These are phyloP conservation scores for Anser cygnoides DNA, from an alignment of 2,113 vertebrate species.

Conservation along the genomic window DNA sequence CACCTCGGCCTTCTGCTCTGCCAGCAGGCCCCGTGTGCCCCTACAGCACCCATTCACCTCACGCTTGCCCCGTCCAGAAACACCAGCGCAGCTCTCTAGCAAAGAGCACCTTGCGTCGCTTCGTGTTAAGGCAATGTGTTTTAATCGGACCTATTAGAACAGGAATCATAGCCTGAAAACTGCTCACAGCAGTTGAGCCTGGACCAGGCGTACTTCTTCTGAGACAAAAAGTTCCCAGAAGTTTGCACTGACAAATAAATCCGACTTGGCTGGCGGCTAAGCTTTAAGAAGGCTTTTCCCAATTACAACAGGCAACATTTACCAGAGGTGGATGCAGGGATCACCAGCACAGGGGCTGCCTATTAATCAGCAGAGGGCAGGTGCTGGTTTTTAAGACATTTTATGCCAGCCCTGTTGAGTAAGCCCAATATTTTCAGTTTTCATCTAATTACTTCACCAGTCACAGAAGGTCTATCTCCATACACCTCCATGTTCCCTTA, in stretches of 20 bases:
- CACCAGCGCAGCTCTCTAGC: neutral
- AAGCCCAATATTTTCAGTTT: neutral
- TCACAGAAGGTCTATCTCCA: neutral
- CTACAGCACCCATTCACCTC: too few relatives aligned
- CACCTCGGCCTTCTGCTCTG: neutral
- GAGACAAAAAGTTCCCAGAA: neutral
- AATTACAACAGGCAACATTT: neutral
- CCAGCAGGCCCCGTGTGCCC: neutral
- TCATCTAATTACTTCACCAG: neutral
- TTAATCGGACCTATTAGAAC: neutral
- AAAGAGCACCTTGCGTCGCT: neutral
- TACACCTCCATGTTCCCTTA: neutral
- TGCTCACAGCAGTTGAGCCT: neutral
- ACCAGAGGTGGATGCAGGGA: neutral
- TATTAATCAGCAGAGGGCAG: constrained; percentile 35
- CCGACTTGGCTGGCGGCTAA: neutral
- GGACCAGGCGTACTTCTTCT: neutral
- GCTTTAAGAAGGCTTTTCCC: neutral
- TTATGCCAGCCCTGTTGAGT: neutral
- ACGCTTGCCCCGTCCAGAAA: neutral
- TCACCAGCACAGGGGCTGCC: neutral
- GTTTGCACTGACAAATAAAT: neutral
- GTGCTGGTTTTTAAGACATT: neutral
- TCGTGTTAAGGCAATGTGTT: neutral
- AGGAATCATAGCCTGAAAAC: neutral